Conservation (phyloP, 2,888 invertebrate genomes). For the Cristatella mucedo region DNA sequence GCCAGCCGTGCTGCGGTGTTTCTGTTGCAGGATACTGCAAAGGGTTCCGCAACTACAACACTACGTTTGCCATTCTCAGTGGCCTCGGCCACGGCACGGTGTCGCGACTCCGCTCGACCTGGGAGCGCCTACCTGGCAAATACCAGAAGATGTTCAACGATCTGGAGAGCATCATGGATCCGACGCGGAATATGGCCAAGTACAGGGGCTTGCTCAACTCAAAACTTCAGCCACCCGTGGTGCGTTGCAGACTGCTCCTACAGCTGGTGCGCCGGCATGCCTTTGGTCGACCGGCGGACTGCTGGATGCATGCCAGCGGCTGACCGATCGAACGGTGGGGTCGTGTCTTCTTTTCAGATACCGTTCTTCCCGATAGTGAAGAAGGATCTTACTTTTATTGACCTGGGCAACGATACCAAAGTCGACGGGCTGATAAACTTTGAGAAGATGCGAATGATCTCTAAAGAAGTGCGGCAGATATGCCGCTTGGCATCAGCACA, state of each 20-base stretch:
- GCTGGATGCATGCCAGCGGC: no score
- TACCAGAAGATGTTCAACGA: constrained; percentile 69
- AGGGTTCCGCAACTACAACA: constrained; percentile 91
- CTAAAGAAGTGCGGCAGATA: constrained; percentile 60
- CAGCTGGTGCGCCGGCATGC: no score
- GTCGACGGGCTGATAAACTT: constrained; percentile 59
- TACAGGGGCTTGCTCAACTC: constrained; percentile 76
- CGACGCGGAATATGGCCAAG: constrained; percentile 89
- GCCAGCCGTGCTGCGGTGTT: no score
- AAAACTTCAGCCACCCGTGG: constrained; percentile 63
- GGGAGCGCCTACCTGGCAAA: constrained; percentile 86
- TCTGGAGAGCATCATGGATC: constrained; percentile 84
- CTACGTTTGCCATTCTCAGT: constrained; percentile 90
- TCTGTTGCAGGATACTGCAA: constrained; percentile 87
- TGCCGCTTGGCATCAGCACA: constrained; percentile 84
- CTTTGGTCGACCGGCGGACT: no score
- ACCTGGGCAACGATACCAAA: constrained; percentile 63
- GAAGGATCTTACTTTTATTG: constrained; percentile 84
- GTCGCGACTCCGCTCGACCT: constrained; percentile 66
- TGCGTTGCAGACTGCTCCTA: no score
- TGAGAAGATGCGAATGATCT: constrained; percentile 93
- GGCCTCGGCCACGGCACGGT: constrained; percentile 87
- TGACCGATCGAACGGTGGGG: no score
- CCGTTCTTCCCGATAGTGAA: constrained; percentile 47
- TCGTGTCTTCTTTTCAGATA: constrained; percentile 37